These are phyloP conservation scores for Argynnis bischoffii DNA, from an alignment of 2,888 invertebrate species.

Conservation along the genomic window DNA sequence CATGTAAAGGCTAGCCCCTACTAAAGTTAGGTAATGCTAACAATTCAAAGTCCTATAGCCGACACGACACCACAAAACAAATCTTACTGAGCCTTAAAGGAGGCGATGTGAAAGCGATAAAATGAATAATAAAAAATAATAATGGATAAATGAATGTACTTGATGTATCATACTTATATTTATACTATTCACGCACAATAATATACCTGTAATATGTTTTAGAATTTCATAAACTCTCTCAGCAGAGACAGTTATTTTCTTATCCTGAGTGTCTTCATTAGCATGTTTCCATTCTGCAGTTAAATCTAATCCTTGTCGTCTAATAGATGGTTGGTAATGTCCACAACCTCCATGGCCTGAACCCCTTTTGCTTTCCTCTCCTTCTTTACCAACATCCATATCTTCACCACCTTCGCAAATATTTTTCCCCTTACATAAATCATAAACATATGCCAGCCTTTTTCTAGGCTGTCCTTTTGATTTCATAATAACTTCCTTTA, in stretches of 20 bases:
- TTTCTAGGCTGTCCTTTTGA: slow-evolving; percentile 98
- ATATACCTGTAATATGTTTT: slow-evolving; percentile 90
- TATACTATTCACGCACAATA: neutral
- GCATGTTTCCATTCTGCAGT: slow-evolving; percentile 99
- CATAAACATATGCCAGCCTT: slow-evolving; percentile 96
- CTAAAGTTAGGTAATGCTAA: no score
- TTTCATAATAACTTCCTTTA: slow-evolving; percentile 96
- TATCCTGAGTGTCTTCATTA: slow-evolving; percentile 99
- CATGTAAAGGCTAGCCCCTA: no score
- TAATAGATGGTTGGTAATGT: slow-evolving; percentile 96
- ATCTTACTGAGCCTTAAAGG: no score
- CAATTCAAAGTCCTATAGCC: no score
- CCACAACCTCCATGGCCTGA: slow-evolving; percentile 97
- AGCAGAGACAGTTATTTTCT: slow-evolving; percentile 95
- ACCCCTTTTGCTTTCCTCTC: slow-evolving; percentile 83
- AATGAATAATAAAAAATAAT: no score
- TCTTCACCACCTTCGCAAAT: slow-evolving; percentile 99
- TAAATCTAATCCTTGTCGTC: slow-evolving; percentile 94
- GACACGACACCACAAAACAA: no score
- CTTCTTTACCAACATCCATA: slow-evolving; percentile 94
- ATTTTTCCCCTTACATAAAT: slow-evolving; percentile 98
- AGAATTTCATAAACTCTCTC: slow-evolving; percentile 99
- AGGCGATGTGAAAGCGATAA: no score
- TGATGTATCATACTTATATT: no score
- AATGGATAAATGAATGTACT: no score